Percentiles rank a stretch among this genome's conserved stretches.
These are phyloP conservation scores for Aquatica leii DNA, from an alignment of 2,888 invertebrate species.

Conservation along the genomic window DNA sequence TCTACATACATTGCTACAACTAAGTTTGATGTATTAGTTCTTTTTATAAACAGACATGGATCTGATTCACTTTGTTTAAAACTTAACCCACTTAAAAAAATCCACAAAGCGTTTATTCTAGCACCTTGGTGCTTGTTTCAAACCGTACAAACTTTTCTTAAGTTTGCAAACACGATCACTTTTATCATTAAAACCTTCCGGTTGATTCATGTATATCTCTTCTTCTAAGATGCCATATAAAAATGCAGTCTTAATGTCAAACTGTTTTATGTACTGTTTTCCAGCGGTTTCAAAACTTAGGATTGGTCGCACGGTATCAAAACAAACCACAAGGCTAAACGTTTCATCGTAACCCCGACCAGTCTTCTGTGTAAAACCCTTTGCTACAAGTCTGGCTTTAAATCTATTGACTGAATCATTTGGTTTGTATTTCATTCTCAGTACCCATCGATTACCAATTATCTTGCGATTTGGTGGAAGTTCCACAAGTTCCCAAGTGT, in stretches of 20 bases:
- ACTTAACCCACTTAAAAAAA: too few relatives aligned
- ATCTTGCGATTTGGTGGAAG: neutral
- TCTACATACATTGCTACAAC: too few relatives aligned
- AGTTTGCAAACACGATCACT: slow-evolving; percentile 37
- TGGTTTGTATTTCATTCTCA: slow-evolving; percentile 3
- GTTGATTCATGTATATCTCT: too few relatives aligned
- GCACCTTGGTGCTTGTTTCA: too few relatives aligned
- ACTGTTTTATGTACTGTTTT: neutral
- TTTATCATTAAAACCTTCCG: too few relatives aligned
- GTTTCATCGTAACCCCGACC: slow-evolving; percentile 49
- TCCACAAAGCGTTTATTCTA: too few relatives aligned
- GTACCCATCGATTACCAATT: slow-evolving; percentile 5
- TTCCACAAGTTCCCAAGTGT: slow-evolving; percentile 11
- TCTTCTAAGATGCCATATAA: too few relatives aligned
- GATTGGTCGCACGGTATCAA: slow-evolving; percentile 29
- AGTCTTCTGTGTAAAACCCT: slow-evolving; percentile 37
- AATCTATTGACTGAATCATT: slow-evolving; percentile 19
- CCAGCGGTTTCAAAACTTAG: slow-evolving; percentile 1
- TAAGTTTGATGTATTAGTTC: slow-evolving; percentile 10
- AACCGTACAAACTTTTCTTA: slow-evolving; percentile 49
- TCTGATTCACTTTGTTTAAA: too few relatives aligned
- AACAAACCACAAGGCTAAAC: slow-evolving; percentile 42
- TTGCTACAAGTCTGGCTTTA: slow-evolving; percentile 50
- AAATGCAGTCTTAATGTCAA: too few relatives aligned
- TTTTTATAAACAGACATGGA: slow-evolving; percentile 38